A percentile compares a stretch with the other conserved stretches of the same genome.
Evolutionary conservation across 1,140 invertebrate genomes (phyloP).

Genomic region (Drosophila novamexicana): DNA sequence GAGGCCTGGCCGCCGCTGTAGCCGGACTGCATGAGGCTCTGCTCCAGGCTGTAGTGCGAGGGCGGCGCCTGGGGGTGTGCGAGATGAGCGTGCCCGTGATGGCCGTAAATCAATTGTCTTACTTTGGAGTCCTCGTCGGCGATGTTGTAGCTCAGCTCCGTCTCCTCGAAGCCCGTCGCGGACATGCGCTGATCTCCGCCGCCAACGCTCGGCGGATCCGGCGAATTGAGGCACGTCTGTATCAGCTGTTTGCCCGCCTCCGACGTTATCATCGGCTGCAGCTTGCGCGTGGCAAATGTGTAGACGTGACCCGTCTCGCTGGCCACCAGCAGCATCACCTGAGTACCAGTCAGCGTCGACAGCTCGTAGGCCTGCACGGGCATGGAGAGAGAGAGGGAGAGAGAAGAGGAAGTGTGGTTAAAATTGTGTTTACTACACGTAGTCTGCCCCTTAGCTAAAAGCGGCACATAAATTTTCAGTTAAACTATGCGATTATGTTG

Average conservation of each 20-base stretch:
- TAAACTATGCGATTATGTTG: conserved; percentile 76
- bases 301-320: conserved; percentile 99
- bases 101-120: conserved; percentile 96
- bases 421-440: conserved; percentile 56
- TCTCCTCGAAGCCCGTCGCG: conserved; percentile 99
- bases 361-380: conserved; percentile 96
- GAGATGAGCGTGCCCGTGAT: conserved; percentile 87
- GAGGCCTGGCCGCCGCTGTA: conserved; percentile 85
- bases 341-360: conserved; percentile 99
- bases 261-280: conserved; percentile 99
- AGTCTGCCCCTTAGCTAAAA: conserved; percentile 38
- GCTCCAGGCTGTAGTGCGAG: conserved; percentile 82
- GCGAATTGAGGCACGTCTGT: conserved; percentile 99
- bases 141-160: conserved; percentile 98
- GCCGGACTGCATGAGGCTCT: conserved; percentile 84
- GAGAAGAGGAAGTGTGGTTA: conserved; percentile 3
- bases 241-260: conserved; percentile 99
- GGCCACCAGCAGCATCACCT: conserved; percentile 98
- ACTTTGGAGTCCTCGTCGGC: conserved; percentile 97
- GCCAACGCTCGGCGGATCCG: conserved; percentile 92
- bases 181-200: conserved; percentile 97
- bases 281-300: conserved; percentile 99
- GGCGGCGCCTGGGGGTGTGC: conserved; percentile 81
- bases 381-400: conserved; percentile 13
- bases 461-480: conserved; percentile 71